These are phyloP conservation scores for Cordilura impudica DNA, from an alignment of 2,888 invertebrate species.

Conservation along the genomic window DNA sequence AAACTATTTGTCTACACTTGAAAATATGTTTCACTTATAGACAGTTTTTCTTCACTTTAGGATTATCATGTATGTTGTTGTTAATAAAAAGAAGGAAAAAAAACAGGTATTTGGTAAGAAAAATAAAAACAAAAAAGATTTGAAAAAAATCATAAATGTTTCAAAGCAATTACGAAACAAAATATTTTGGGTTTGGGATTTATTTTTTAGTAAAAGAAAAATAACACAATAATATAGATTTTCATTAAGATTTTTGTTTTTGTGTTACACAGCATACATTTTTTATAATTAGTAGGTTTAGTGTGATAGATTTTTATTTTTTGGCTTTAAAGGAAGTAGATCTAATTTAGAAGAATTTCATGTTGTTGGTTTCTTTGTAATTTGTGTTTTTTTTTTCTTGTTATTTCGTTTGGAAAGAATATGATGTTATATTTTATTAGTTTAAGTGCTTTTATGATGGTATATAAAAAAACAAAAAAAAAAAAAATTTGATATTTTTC, in stretches of 20 bases:
- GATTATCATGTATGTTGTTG: conserved; percentile 16
- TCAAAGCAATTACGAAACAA: background rate
- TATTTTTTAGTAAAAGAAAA: background rate
- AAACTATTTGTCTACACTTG: background rate
- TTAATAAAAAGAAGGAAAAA: too few species aligned
- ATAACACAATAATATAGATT: background rate
- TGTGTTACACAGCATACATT: conserved; percentile 24
- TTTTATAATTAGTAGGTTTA: conserved; percentile 24
- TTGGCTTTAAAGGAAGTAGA: conserved; percentile 18
- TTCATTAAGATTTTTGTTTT: background rate
- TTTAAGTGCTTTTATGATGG: background rate
- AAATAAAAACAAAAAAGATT: background rate
- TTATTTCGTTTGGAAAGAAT: background rate
- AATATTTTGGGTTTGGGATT: background rate
- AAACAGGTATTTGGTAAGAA: background rate
- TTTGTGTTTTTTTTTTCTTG: background rate
- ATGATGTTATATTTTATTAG: conserved; percentile 18
- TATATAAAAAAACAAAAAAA: too few species aligned
- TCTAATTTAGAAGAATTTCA: conserved; percentile 21
- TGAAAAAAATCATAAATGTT: background rate
- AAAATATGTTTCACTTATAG: background rate
- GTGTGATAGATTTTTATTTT: conserved; percentile 6
- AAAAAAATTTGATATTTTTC: too few species aligned
- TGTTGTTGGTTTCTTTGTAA: conserved; percentile 22
- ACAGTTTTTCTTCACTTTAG: conserved; percentile 7